phyloP scores from a whole-genome alignment of 2,888 invertebrate genomes.

The Zonitis immaculata region DNA sequence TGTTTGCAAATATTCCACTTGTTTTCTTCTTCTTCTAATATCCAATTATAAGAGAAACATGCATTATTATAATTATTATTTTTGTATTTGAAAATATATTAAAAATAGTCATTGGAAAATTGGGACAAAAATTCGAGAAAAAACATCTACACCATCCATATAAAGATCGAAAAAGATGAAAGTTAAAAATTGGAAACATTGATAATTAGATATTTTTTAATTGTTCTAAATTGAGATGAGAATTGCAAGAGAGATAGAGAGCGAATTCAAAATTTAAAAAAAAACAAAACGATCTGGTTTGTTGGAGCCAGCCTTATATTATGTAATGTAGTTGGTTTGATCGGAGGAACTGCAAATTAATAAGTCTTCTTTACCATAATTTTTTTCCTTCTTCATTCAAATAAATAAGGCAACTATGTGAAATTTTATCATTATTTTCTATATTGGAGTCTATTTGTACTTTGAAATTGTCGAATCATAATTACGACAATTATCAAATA shows the following conservation, averaged over 20 bases:
- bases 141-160: not conserved
- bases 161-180: not conserved
- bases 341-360: not conserved
- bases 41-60: too few relatives aligned
- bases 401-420: constrained; percentile 7
- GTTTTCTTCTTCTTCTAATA: too few relatives aligned
- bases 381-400: not conserved
- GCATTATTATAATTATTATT: too few relatives aligned
- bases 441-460: constrained; percentile 2
- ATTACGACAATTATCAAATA: not conserved
- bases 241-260: too few relatives aligned
- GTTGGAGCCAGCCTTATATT: not conserved
- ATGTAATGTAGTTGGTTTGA: too few relatives aligned
- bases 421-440: too few relatives aligned
- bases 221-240: not conserved
- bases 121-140: not conserved
- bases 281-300: not conserved
- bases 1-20: too few relatives aligned
- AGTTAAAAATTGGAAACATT: not conserved
- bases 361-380: constrained; percentile 1
- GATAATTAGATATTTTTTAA: not conserved
- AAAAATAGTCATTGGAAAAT: not conserved
- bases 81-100: not conserved
- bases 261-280: too few relatives aligned
- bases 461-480: not conserved